These are phyloP conservation scores for Empidonax traillii DNA, from an alignment of 2,113 vertebrate genomes.

Conservation along the genomic window DNA sequence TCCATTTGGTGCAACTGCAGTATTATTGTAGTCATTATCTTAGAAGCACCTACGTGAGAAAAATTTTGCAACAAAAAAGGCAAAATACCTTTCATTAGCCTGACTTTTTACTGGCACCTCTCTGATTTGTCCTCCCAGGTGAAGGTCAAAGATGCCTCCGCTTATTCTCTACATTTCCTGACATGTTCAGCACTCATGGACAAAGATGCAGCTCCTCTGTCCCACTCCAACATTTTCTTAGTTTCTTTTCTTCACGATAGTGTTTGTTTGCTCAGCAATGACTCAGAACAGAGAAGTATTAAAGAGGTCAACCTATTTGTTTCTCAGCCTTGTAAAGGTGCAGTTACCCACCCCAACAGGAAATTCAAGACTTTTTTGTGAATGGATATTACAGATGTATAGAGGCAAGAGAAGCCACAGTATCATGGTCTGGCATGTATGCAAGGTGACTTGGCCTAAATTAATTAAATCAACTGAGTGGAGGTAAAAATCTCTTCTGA, in stretches of 20 bases:
- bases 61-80: not conserved
- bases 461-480: not conserved
- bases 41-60: not conserved
- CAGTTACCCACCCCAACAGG: conserved; percentile 10
- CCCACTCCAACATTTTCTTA: not conserved
- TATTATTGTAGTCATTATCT: not conserved
- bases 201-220: not conserved
- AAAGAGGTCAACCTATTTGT: not conserved
- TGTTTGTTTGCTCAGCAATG: not conserved
- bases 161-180: not conserved
- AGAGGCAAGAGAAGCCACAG: not conserved
- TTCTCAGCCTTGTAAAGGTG: not conserved
- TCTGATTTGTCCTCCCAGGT: not conserved
- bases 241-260: not conserved
- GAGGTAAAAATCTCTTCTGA: not conserved
- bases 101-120: not conserved
- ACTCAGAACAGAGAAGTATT: not conserved
- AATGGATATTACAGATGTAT: not conserved
- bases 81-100: not conserved
- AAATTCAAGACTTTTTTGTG: not conserved
- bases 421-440: not conserved
- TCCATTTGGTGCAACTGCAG: not conserved
- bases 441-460: not conserved
- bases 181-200: not conserved
- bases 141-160: not conserved